Evolutionary conservation across 1,140 invertebrate species (phyloP), one percentile per base, ranked within the genome.

Genomic region (Drosophila baimaii): DNA sequence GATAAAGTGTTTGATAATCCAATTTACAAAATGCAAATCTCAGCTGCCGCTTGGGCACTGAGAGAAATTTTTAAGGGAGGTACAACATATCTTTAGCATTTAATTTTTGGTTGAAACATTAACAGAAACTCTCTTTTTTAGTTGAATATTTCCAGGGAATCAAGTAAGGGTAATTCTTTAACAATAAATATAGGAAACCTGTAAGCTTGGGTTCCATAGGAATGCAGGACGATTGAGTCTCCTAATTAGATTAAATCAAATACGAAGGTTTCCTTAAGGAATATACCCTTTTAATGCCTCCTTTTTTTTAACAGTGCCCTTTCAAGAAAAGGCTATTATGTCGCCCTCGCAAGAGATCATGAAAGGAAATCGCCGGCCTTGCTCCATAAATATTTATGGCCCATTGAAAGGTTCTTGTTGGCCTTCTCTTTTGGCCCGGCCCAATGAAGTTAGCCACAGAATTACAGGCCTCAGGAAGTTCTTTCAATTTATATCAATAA

Each of bases 401-500:
- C 15, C 49, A 52, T 59, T 76, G 66, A 86, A 82, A 86, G 82
- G 76, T 63, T 79, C 69, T 52, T 37, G 21, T 19, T 56, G 25
- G 17, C 23, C 19, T 82, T 57, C 41, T 31, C 13, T 25, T 51
- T 25, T 51, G 21, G 21, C 27, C 41, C 37, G 37, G 74, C 17
- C 17, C 52, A 84, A 85, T 64, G 49, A 62, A 51, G 84, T 84
- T 85, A 77, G 39, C 8, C 51, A 21, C 49, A 70, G 37, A 78
- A 58, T 63, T 39, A 49, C 55, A 17, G 31, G 17, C 31, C 37
- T 8, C 31, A 13, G 62, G 77, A 79, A 83, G 77, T 74, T 76
- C 63, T 72, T 75, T 54, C 80, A 70, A 71, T 88, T 88, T 80
- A 84, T 89, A 90, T 90, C 77, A 89, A 89, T 89, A 89, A 81